Conservation (phyloP, 2,113 vertebrate genomes). For the Marcusenius ussheri region DNA sequence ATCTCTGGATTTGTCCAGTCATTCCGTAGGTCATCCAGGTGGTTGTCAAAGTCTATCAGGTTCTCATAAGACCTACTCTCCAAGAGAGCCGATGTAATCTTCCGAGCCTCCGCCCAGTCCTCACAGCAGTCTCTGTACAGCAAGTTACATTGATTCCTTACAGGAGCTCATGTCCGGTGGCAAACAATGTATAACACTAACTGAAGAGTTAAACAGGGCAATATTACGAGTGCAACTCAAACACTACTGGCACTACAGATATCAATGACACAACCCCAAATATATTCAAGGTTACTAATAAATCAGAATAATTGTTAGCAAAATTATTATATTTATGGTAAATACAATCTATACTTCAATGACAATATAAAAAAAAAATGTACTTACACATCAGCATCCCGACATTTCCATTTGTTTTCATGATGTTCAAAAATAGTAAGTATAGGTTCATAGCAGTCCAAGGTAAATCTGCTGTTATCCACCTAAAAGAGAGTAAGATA, state of each 20-base stretch:
- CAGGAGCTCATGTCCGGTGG: neutral
- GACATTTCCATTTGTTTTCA: slow-evolving; percentile 90
- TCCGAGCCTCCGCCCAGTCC: slow-evolving; percentile 89
- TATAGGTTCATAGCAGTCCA: slow-evolving; percentile 79
- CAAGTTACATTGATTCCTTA: neutral
- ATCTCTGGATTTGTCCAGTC: slow-evolving; percentile 98
- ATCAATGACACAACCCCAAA: neutral
- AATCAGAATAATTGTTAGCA: neutral
- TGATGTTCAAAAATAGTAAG: slow-evolving; percentile 85
- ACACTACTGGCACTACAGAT: neutral
- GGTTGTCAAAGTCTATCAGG: slow-evolving; percentile 91
- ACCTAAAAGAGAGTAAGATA: slow-evolving; percentile 56
- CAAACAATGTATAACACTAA: neutral
- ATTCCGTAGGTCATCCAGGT: slow-evolving; percentile 91
- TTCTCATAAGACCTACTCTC: slow-evolving; percentile 85
- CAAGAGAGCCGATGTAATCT: slow-evolving; percentile 78
- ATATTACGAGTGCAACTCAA: neutral
- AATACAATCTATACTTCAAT: neutral
- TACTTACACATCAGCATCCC: slow-evolving; percentile 81
- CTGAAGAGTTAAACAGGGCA: neutral
- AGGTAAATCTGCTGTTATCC: slow-evolving; percentile 81
- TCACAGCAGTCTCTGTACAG: slow-evolving; percentile 80
- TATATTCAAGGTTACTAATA: neutral
- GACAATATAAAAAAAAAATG: neutral
- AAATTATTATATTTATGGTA: neutral